Conservation (phyloP, 2,113 vertebrate genomes). For the Mustelus asterias region DNA sequence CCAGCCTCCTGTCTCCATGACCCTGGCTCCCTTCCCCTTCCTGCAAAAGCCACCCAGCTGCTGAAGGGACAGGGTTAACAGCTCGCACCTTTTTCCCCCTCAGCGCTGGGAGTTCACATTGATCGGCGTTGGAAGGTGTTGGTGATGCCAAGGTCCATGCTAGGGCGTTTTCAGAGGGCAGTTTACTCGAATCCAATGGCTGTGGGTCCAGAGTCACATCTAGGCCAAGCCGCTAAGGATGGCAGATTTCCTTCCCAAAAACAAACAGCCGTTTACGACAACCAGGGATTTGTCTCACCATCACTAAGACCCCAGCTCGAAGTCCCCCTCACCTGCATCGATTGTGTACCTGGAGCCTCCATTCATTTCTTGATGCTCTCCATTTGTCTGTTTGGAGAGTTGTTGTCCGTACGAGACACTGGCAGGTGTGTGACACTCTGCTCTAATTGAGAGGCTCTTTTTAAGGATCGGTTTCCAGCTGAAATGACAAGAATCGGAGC, state of each 20-base stretch:
- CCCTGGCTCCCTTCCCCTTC: no score
- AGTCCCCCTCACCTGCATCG: not conserved
- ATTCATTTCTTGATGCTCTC: not conserved
- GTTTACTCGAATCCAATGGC: not conserved
- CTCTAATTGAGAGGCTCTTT: not conserved
- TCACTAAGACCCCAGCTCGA: not conserved
- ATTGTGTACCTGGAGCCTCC: not conserved
- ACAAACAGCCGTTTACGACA: not conserved
- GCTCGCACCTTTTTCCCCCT: not conserved
- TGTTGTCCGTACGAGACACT: not conserved
- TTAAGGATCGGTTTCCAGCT: not conserved
- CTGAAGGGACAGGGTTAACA: no score
- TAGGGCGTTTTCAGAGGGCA: not conserved
- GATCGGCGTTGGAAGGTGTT: not conserved
- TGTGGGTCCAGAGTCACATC: not conserved
- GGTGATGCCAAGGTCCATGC: not conserved
- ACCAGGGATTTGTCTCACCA: no score
- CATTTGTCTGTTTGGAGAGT: not conserved
- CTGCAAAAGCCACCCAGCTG: no score
- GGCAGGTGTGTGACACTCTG: not conserved
- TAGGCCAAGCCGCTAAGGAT: not conserved
- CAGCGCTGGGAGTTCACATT: not conserved
- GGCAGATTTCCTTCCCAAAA: no score
- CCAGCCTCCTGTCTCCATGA: no score
- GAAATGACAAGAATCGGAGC: not conserved